phyloP scores from a whole-genome alignment of 2,888 invertebrate genomes.

The Drosophila acutilabella region DNA sequence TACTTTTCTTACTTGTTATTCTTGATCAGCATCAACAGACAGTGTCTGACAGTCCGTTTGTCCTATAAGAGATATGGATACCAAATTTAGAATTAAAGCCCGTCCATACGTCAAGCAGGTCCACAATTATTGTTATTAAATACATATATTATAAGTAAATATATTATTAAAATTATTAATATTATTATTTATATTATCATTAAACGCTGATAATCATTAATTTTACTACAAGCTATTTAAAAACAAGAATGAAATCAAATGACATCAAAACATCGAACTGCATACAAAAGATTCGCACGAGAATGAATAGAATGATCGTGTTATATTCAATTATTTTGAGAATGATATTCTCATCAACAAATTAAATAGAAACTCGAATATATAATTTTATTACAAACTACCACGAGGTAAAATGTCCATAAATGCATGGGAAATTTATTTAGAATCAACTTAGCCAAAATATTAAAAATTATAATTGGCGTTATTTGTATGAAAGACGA shows the following conservation, averaged over 20 bases:
- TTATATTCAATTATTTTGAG: too few species aligned
- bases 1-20: too few species aligned
- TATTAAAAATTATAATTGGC: slow-evolving; percentile 1
- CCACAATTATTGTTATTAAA: not conserved
- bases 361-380: slow-evolving; percentile 8
- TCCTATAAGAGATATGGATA: too few species aligned
- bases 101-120: too few species aligned
- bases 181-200: not conserved
- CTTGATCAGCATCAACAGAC: too few species aligned
- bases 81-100: too few species aligned
- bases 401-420: too few species aligned
- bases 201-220: slow-evolving; percentile 1
- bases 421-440: not conserved
- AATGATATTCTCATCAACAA: slow-evolving; percentile 1
- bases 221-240: slow-evolving; percentile 13
- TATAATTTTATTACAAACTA: slow-evolving; percentile 2
- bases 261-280: slow-evolving; percentile 19
- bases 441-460: slow-evolving; percentile 1
- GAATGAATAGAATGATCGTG: too few species aligned
- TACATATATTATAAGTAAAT: not conserved
- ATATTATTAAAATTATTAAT: too few species aligned
- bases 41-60: too few species aligned
- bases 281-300: slow-evolving; percentile 25
- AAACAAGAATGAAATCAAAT: slow-evolving; percentile 25
- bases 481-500: not conserved